Conservation (phyloP, 2,113 vertebrate species). For the Ctenomys sociabilis region DNA sequence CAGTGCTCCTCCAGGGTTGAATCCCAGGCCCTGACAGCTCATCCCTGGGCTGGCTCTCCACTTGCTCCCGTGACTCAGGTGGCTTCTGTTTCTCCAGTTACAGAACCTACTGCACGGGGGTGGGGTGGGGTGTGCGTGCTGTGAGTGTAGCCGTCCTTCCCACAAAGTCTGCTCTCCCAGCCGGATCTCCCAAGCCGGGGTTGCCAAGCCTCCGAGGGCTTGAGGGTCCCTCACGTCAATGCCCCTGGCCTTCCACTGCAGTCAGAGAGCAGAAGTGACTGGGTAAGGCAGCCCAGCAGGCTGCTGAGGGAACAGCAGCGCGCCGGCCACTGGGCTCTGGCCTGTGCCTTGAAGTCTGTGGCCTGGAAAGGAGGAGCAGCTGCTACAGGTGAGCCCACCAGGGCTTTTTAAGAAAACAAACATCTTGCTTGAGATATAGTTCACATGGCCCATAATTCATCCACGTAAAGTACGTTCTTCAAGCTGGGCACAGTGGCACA, state of each 20-base stretch:
- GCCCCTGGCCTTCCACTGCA: background rate
- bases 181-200: background rate
- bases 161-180: background rate
- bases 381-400: too few relatives aligned
- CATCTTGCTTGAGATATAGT: background rate
- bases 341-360: background rate
- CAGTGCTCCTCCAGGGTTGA: rapidly evolving
- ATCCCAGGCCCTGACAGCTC: background rate
- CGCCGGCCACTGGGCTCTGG: background rate
- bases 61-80: background rate
- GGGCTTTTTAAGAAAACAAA: background rate
- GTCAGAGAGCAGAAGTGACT: background rate
- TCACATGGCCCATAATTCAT: background rate
- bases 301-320: background rate
- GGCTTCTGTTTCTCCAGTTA: background rate
- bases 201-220: background rate
- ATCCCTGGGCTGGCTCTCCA: background rate
- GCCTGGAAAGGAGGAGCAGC: background rate
- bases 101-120: background rate
- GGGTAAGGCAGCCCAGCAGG: background rate
- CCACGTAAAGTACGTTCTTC: background rate
- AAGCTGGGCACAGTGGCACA: background rate
- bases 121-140: too few relatives aligned
- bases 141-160: background rate
- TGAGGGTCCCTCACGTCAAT: too few relatives aligned